Evolutionary conservation across 2,113 vertebrate genomes (phyloP).

Genomic region (Otus sunia): DNA sequence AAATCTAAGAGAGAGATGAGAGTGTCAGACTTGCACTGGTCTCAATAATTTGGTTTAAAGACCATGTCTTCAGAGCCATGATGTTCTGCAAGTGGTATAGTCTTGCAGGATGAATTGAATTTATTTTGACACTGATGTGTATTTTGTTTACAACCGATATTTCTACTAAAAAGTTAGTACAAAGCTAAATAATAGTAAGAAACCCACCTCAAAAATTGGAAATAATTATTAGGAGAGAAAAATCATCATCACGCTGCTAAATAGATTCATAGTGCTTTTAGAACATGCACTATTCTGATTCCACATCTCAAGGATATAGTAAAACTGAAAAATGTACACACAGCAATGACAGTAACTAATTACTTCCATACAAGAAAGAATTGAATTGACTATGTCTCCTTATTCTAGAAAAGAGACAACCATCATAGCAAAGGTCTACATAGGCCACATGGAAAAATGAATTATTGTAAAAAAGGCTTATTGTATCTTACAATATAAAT

Average conservation of each 20-base stretch:
- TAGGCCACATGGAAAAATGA: neutral
- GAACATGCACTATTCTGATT: neutral
- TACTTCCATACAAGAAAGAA: neutral
- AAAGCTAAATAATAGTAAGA: neutral
- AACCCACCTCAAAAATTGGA: neutral
- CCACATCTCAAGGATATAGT: neutral
- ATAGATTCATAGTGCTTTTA: neutral
- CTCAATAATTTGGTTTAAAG: neutral
- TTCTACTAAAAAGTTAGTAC: neutral
- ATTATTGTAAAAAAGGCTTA: neutral
- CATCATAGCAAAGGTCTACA: neutral
- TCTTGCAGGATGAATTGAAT: neutral
- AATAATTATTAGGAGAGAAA: neutral
- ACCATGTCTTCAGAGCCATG: neutral
- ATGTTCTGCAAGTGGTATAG: neutral
- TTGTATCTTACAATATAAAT: neutral
- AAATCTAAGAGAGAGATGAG: neutral
- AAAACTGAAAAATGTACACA: neutral
- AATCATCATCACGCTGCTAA: neutral
- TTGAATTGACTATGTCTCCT: neutral
- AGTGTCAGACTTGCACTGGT: neutral
- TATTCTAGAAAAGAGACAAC: neutral
- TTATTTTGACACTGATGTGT: neutral
- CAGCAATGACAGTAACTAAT: neutral
- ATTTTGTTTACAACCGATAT: neutral